Base-by-base conservation (phyloP, 2,113 vertebrate genomes). In the Acrocephalus arundinaceus region DNA sequence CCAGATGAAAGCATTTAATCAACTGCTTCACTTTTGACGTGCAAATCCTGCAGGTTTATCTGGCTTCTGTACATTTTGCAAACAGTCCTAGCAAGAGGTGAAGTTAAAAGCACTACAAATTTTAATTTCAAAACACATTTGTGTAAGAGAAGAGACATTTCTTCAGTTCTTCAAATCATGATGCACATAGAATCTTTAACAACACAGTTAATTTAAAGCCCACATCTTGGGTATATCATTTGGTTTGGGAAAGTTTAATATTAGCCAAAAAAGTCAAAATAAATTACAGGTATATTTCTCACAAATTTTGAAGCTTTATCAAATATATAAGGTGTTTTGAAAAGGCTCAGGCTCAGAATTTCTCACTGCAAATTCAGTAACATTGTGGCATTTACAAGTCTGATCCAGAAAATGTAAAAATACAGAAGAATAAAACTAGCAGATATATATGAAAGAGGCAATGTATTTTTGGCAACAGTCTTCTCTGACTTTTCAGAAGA, bases 41-140 rank as follows among this genome's bases (percentile, higher is more conserved):
- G 87, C 83, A 92, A 95, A 95, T 93, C 57, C 59, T 81, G 27
- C 67, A 88, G 48, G 72, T 94, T 93, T 93, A 93, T 95, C 85
- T 84, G 90, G 46, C 68, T 97, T 43, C 67, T 67, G 85, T 85
- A 96, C 52, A 83, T 88, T 90, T 51, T 63, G 57, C 65, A 63
- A 96, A 71, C 45, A 85, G 59, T 51, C 72, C 62, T 30, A 71
- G 63, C 8, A 73, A 55, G 46, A 80, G 39, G 27, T 55, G 25
- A 86, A 80, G 43, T 78, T 91, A 88, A 90, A 95, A 86, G 84
- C 35, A 52, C 13, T 12, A 71, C 33, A 88, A 77, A 94, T 57
- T 72, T 43, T n/a, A 30, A 84, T 63, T 91, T 84, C 75, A 71
- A 91, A 90, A 88, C 15, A 58, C 4, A 20, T 49, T 83, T 88